Base-by-base conservation (phyloP, 2,113 vertebrate genomes). In the Apteryx owenii region DNA sequence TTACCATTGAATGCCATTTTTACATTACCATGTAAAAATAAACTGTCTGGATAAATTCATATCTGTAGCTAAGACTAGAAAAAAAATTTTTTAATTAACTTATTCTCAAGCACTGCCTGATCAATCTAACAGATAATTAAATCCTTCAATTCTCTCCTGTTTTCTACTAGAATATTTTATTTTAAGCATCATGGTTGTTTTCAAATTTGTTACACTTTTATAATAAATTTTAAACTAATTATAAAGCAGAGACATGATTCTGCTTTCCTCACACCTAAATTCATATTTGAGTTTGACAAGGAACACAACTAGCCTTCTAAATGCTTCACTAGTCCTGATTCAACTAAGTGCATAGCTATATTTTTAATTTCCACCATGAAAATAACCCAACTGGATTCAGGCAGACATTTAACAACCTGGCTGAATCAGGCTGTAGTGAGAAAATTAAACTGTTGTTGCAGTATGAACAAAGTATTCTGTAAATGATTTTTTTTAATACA, bases 141-240 rank as follows among this genome's bases (percentile, higher is more conserved):
- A 60, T 51, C 10, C 62, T n/a, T 64, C 8, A 18, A 60, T 31
- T 82, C 19, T 62, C 50, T 28, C 54, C 29, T 84, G 10, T 56
- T 91, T 94, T 53, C 65, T 81, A 29, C 53, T 56, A 9, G 20
- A 66, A 29, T 48, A 91, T 70, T 88, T 88, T 48, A 91, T 70
- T 88, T 88, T 72, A 75, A 72, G 48, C 12, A 65, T 3, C 11
- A 6, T 12, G 4, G 10, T 75, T 62, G n/a, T 44, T 76, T 82
- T 78, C 73, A 75, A 81, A 70, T 9, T 7, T 31, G 12, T 25
- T 50, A 56, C 9, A 29, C 5, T 60, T 73, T 3, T 9, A 50
- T 4, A 71, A 46, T 68, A 18, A 42, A 75, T 38, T 79, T 54
- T 75, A 42, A 79, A 81, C 26, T 48, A 61, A 26, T 29, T 17